Percentiles rank a stretch among this genome's conserved stretches.
These are phyloP conservation scores for Elanoides forficatus DNA, from an alignment of 2,113 vertebrate genomes.

Conservation along the genomic window DNA sequence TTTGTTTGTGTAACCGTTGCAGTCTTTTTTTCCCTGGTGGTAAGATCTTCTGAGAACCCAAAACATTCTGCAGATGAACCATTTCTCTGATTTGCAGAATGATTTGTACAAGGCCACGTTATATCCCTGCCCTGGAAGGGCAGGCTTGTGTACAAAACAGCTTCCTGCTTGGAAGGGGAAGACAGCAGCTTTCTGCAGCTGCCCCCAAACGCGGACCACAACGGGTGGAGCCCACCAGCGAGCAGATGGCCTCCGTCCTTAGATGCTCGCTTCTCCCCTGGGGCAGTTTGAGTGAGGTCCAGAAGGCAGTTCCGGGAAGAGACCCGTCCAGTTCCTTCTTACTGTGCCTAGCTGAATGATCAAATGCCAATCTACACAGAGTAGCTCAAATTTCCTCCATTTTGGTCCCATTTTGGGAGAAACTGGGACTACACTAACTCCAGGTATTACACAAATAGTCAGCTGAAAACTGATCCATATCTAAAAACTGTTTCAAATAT, in stretches of 20 bases:
- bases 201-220: not conserved
- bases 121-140: not conserved
- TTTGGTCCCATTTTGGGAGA: not conserved
- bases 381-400: not conserved
- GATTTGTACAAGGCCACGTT: not conserved
- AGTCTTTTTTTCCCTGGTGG: not conserved
- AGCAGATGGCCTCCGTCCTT: not conserved
- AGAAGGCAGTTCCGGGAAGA: not conserved
- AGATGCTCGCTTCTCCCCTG: not conserved
- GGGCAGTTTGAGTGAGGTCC: not conserved
- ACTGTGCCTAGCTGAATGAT: not conserved
- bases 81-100: not conserved
- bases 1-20: not conserved
- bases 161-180: not conserved
- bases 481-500: not conserved
- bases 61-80: not conserved
- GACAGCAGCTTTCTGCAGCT: not conserved
- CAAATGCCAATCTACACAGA: not conserved
- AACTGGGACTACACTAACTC: not conserved
- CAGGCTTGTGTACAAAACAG: not conserved
- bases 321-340: not conserved
- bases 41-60: not conserved
- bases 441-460: not conserved
- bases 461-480: not conserved
- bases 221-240: accelerated